phyloP scores from a whole-genome alignment of 2,113 vertebrate genomes.

The Pontoporia blainvillei region DNA sequence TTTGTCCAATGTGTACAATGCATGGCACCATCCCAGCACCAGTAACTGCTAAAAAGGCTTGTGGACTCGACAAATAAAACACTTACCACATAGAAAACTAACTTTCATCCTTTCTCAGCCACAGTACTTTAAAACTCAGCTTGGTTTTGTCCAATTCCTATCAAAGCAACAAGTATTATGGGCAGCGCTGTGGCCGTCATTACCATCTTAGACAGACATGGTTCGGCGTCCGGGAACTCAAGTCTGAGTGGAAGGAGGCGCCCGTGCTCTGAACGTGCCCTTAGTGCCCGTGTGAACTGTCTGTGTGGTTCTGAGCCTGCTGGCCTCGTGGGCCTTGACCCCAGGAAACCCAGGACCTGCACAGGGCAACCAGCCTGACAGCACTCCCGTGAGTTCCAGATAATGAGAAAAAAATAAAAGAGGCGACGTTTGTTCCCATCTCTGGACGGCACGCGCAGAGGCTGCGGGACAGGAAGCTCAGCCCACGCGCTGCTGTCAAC shows the following conservation, averaged over 20 bases:
- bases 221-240: fast-evolving
- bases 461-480: not conserved
- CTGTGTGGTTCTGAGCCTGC: not conserved
- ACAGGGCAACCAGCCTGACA: too few relatives aligned
- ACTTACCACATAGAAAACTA: not conserved
- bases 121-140: not conserved
- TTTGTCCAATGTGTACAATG: fast-evolving
- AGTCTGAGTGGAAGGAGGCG: not conserved
- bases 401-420: not conserved
- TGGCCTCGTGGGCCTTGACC: fast-evolving
- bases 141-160: not conserved
- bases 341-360: not conserved
- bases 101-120: not conserved
- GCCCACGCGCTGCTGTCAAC: not conserved
- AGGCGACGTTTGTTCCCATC: not conserved
- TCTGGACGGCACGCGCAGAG: not conserved
- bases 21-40: not conserved
- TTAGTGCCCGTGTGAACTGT: not conserved
- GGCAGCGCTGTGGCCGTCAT: not conserved
- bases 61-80: not conserved
- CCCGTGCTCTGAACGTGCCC: not conserved
- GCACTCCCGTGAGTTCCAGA: not conserved
- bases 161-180: not conserved
- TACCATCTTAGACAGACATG: not conserved
- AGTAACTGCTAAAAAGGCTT: not conserved